Evolutionary conservation across 2,113 vertebrate species (phyloP).

Genomic region (Acinonyx jubatus): DNA sequence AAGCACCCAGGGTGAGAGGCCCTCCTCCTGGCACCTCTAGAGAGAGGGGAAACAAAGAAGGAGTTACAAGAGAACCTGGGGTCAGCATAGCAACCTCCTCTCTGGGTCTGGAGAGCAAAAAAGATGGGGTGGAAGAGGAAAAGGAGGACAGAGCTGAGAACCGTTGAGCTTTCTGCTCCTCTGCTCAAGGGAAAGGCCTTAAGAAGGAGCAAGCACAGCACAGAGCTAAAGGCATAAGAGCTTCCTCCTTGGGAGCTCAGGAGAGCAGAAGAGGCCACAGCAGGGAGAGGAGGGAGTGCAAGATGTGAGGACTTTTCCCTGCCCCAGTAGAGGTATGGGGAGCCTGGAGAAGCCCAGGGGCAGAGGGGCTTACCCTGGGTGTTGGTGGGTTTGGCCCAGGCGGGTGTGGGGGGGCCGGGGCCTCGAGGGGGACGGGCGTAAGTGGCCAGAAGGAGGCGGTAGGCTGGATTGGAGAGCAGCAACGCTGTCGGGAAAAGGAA

Average conservation of each 20-base stretch:
- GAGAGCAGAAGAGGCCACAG: conserved; percentile 67
- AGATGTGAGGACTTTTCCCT: conserved; percentile 52
- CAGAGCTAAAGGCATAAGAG: neutral
- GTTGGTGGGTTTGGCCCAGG: conserved; percentile 86
- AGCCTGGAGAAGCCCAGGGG: conserved; percentile 49
- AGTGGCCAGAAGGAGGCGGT: conserved; percentile 95
- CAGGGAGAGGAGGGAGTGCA: conserved; percentile 5
- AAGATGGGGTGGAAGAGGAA: neutral
- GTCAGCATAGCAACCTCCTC: neutral
- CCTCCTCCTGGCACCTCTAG: conserved; percentile 67
- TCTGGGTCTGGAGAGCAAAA: conserved; percentile 64
- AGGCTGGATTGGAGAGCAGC: conserved; percentile 97
- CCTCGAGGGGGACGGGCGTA: conserved; percentile 84
- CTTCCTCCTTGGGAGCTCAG: conserved; percentile 32
- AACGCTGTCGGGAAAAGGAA: conserved; percentile 88
- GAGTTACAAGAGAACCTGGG: neutral
- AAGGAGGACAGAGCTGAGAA: neutral
- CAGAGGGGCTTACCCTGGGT: conserved; percentile 85
- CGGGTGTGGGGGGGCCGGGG: conserved; percentile 80
- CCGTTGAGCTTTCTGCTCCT: neutral
- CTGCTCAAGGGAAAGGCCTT: neutral
- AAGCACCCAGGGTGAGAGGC: conserved; percentile 47
- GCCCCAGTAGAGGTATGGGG: neutral
- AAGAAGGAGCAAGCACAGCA: neutral
- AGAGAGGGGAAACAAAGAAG: conserved; percentile 53